Conservation (phyloP, 2,888 invertebrate species). For the Agrochola circellaris region DNA sequence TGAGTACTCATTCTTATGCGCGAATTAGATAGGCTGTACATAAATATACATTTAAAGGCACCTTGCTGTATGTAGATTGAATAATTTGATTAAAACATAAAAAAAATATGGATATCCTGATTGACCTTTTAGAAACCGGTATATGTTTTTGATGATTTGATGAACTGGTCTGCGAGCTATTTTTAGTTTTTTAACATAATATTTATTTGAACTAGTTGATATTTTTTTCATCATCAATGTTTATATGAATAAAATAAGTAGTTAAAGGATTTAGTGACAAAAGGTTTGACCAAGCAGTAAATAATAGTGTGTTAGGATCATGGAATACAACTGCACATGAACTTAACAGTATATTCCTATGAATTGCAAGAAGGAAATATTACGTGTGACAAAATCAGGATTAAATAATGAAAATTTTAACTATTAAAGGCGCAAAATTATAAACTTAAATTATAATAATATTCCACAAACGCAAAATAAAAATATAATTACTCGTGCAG, state of each 20-base stretch:
- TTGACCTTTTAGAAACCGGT: constrained; percentile 17
- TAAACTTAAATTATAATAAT: too few relatives aligned
- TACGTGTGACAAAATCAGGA: neutral
- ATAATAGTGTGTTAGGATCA: neutral
- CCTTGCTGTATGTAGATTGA: neutral
- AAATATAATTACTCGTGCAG: too few relatives aligned
- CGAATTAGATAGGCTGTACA: neutral
- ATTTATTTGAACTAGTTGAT: constrained; percentile 1
- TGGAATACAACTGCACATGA: neutral
- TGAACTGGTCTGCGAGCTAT: neutral
- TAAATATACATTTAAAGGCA: neutral
- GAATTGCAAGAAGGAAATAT: neutral
- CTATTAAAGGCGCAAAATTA: neutral
- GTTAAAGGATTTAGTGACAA: neutral
- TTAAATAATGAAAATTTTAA: neutral
- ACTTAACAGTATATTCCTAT: neutral
- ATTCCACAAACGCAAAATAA: too few relatives aligned
- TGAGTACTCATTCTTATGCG: neutral
- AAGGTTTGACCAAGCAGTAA: neutral
- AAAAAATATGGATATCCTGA: neutral
- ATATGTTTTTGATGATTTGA: constrained; percentile 1
- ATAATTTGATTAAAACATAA: neutral
- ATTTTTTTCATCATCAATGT: neutral
- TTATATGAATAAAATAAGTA: neutral
- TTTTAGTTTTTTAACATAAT: neutral